Evolutionary conservation across 2,797 vertebrate species (phyloP).

Genomic region (Ammospiza maritima): DNA sequence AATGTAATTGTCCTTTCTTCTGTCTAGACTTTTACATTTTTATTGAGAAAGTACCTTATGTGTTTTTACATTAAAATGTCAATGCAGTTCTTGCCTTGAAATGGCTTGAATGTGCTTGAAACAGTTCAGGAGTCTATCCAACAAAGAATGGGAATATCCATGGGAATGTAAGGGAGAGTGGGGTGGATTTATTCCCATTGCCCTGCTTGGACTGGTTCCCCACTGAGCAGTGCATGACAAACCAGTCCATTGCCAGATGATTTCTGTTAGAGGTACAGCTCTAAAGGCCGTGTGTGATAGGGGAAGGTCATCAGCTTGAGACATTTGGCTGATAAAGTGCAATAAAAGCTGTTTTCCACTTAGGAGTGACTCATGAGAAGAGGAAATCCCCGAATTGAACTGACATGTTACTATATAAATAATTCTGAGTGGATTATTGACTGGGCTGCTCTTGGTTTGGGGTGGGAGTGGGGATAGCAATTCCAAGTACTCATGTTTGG

Average conservation of each 20-base stretch:
- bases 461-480: neutral
- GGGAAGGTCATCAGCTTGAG: neutral
- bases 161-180: neutral
- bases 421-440: neutral
- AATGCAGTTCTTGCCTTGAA: neutral
- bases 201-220: neutral
- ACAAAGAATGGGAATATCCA: neutral
- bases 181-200: neutral
- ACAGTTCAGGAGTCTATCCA: neutral
- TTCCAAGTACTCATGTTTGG: neutral
- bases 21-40: neutral
- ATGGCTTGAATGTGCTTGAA: neutral
- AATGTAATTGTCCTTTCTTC: neutral
- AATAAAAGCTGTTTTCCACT: neutral
- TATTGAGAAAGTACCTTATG: neutral
- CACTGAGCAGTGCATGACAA: neutral
- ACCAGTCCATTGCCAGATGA: neutral
- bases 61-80: neutral
- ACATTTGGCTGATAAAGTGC: neutral
- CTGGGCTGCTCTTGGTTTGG: neutral
- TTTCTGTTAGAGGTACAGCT: neutral
- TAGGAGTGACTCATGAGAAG: neutral
- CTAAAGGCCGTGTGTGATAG: fast-evolving
- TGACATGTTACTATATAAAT: neutral
- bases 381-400: neutral